Evolutionary conservation across 2,113 vertebrate genomes (phyloP).

Genomic region (Hyla sarda): DNA sequence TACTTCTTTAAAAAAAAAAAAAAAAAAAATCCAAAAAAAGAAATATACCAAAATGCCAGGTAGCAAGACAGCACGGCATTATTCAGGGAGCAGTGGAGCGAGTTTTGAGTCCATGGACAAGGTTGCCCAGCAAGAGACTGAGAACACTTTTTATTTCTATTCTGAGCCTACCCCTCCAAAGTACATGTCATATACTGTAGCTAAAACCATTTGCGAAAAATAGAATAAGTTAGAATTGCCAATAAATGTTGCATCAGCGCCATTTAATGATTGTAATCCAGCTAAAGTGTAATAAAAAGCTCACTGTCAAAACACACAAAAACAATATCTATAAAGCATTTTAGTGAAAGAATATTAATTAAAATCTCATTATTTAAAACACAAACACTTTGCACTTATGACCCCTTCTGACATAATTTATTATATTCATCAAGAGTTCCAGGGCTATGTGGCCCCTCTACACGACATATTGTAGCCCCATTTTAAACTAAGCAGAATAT

Average conservation of each 20-base stretch:
- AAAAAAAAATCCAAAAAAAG: no score
- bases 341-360: background rate
- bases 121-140: background rate
- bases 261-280: background rate
- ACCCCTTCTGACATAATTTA: no score
- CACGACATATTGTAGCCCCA: no score
- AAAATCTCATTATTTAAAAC: background rate
- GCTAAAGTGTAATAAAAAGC: background rate
- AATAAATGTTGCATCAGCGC: no score
- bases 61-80: background rate
- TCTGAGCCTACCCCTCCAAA: background rate
- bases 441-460: background rate
- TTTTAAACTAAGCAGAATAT: no score
- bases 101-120: background rate
- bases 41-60: background rate
- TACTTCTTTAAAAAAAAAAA: background rate
- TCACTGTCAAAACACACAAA: background rate
- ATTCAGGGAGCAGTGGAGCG: no score
- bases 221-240: no score
- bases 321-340: no score
- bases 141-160: background rate
- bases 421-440: background rate
- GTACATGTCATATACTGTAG: background rate
- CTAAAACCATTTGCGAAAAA: no score
- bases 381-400: background rate